A percentile compares a stretch with the other conserved stretches of the same genome.
phyloP scores from a whole-genome alignment of 2,113 vertebrate species.

The Tonatia bakeri region DNA sequence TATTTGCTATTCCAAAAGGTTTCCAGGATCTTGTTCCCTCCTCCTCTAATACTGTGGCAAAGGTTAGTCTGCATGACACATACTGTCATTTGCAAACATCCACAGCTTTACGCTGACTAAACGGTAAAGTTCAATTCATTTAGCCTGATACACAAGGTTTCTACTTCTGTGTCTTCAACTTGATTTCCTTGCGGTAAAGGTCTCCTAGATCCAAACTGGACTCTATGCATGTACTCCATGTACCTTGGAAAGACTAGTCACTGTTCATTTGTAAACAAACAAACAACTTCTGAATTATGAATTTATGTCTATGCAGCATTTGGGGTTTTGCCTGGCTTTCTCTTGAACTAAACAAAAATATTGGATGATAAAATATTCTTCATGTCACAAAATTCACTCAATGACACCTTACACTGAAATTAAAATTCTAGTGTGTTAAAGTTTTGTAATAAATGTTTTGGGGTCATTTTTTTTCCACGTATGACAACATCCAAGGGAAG shows the following conservation, averaged over 20 bases:
- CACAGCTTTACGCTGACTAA: background rate
- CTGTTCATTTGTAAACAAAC: background rate
- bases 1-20: background rate
- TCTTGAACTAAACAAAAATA: conserved; percentile 15
- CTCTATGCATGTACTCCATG: background rate
- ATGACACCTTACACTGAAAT: background rate
- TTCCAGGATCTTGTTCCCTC: background rate
- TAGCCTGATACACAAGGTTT: background rate
- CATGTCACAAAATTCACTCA: background rate
- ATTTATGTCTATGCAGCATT: background rate
- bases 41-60: background rate
- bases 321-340: background rate
- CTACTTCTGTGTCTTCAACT: background rate
- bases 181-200: background rate
- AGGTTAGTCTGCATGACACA: background rate
- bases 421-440: background rate
- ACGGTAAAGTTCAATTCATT: background rate
- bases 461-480: background rate
- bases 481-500: background rate
- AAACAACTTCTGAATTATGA: background rate
- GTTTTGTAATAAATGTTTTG: background rate
- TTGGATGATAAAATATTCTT: background rate
- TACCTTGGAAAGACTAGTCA: background rate
- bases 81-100: background rate
- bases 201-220: background rate